Evolutionary conservation across 2,797 vertebrate species (phyloP).

Genomic region (Ctenopoma multispine): DNA sequence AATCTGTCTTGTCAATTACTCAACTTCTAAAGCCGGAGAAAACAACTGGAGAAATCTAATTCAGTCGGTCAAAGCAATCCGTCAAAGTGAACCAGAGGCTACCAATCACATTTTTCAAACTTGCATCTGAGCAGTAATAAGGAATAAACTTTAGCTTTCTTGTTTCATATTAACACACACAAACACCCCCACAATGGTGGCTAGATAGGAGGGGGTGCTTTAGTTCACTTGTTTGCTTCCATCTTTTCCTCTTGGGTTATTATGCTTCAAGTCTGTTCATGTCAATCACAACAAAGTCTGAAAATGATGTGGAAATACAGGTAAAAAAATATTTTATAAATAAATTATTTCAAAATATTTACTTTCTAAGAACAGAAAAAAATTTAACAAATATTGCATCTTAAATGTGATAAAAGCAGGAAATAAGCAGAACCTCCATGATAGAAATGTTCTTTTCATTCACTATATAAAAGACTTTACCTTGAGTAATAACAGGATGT

Average conservation of each 20-base stretch:
- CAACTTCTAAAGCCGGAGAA: slow-evolving; percentile 17
- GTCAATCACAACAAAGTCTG: slow-evolving; percentile 7
- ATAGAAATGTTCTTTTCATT: slow-evolving; percentile 13
- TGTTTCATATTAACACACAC: slow-evolving; percentile 13
- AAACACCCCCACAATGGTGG: neutral
- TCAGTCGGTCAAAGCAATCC: slow-evolving; percentile 54
- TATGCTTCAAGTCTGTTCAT: neutral
- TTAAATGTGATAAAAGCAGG: slow-evolving; percentile 4
- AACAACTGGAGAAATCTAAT: slow-evolving; percentile 46
- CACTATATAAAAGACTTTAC: slow-evolving; percentile 28
- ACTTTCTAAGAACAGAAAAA: neutral
- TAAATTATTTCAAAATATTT: neutral
- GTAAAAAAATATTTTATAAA: too few relatives aligned
- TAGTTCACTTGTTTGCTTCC: neutral
- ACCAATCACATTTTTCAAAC: slow-evolving; percentile 36
- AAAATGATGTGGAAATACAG: neutral
- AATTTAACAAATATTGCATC: neutral
- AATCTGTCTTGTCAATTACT: slow-evolving; percentile 37
- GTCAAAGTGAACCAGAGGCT: slow-evolving; percentile 43
- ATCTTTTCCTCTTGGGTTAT: slow-evolving; percentile 16
- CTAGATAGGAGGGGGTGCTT: neutral
- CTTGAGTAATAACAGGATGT: slow-evolving; percentile 38
- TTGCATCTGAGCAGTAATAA: slow-evolving; percentile 25
- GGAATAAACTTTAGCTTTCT: slow-evolving; percentile 21
- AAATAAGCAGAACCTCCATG: slow-evolving; percentile 5